Evolutionary conservation across 2,888 invertebrate species (phyloP).

Genomic region (Leptopterna dolabrata): DNA sequence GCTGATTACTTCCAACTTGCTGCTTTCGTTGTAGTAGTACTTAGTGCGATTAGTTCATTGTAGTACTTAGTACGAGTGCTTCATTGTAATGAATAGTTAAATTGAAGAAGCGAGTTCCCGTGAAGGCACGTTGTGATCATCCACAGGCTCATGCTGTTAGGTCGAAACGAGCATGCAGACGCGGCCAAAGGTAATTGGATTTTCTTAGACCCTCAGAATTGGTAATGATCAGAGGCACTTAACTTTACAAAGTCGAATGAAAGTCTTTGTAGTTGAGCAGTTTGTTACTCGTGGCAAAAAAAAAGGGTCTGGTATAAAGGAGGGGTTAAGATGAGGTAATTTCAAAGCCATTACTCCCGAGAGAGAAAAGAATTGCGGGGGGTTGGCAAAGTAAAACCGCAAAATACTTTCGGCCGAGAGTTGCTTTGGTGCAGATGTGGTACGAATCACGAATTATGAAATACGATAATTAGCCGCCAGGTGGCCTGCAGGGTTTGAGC

Average conservation of each 20-base stretch:
- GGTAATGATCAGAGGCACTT: constrained; percentile 24
- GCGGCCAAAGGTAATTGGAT: constrained; percentile 3
- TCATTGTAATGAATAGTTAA: too few species aligned
- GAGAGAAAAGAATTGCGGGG: neutral
- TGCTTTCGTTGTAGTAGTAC: too few species aligned
- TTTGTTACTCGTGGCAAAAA: neutral
- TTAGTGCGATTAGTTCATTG: too few species aligned
- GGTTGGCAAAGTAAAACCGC: neutral
- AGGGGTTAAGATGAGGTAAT: constrained; percentile 21
- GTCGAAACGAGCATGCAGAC: neutral
- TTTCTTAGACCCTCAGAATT: constrained; percentile 10
- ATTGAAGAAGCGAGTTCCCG: too few species aligned
- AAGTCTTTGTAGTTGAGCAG: constrained; percentile 23
- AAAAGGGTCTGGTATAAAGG: neutral
- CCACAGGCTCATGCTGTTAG: neutral
- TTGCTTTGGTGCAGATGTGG: neutral
- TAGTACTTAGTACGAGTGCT: too few species aligned
- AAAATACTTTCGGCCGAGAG: neutral
- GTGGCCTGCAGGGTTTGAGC: neutral
- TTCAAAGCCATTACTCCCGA: constrained; percentile 14
- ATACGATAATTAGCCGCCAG: neutral
- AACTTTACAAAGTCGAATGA: constrained; percentile 15
- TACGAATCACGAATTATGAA: neutral
- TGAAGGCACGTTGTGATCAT: too few species aligned
- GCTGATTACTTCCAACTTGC: too few species aligned